Conservation (phyloP, 2,113 vertebrate genomes). For the Cephalophus harveyi region DNA sequence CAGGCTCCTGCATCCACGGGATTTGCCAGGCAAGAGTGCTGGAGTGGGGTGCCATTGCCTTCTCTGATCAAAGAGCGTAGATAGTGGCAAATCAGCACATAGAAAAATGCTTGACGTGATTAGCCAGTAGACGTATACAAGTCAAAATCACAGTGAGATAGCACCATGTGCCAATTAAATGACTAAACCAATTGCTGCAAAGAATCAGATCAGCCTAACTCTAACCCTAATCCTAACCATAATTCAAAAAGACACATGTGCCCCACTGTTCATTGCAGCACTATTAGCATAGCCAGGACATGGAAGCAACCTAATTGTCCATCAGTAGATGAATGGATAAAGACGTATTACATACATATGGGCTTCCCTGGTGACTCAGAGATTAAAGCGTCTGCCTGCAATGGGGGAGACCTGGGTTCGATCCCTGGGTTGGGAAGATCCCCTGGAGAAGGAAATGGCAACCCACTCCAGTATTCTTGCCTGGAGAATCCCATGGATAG, state of each 20-base stretch:
- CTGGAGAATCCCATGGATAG: too few species aligned
- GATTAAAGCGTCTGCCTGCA: too few species aligned
- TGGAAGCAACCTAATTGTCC: neutral
- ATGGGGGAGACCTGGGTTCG: accelerated
- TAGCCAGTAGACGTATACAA: neutral
- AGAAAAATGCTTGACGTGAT: neutral
- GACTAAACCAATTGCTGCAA: neutral
- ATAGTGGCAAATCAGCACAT: neutral
- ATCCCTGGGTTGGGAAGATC: too few species aligned
- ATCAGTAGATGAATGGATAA: neutral
- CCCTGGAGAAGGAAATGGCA: too few species aligned
- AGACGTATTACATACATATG: neutral
- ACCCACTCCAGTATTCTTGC: too few species aligned
- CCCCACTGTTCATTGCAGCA: neutral
- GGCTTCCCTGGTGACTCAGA: too few species aligned
- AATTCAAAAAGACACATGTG: neutral
- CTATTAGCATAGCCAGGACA: neutral
- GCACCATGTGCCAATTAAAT: neutral
- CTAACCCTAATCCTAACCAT: neutral
- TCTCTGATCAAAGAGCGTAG: neutral
- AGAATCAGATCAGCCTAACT: neutral
- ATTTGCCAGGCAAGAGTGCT: too few species aligned
- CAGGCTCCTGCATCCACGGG: too few species aligned
- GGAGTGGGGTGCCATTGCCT: too few species aligned
- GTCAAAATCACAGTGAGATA: neutral